Conservation (phyloP, 2,888 invertebrate genomes). For the Venustoraphidia nigricollis region DNA sequence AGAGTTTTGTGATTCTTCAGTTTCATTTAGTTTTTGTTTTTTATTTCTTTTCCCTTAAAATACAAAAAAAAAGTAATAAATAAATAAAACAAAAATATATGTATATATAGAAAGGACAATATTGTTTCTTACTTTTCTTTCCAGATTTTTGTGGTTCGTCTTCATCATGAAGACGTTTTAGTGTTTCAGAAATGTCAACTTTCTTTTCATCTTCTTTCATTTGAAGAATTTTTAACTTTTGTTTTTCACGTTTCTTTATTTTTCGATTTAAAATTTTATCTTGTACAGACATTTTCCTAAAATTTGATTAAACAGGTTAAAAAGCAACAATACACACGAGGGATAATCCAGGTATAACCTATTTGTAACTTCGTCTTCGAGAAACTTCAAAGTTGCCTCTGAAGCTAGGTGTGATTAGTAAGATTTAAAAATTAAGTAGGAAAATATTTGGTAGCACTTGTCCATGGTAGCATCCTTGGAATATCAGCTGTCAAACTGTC, state of each 20-base stretch:
- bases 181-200: slow-evolving; percentile 10
- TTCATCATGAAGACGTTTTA: background rate
- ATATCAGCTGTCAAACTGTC: too few relatives aligned
- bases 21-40: slow-evolving; percentile 17
- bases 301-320: background rate
- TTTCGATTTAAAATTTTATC: slow-evolving; percentile 62
- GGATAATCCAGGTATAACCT: too few relatives aligned
- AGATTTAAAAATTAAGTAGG: too few relatives aligned
- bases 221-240: slow-evolving; percentile 42
- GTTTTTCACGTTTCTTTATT: slow-evolving; percentile 62
- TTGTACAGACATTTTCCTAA: slow-evolving; percentile 37
- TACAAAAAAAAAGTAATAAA: too few relatives aligned
- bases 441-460: too few relatives aligned
- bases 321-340: background rate
- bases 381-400: too few relatives aligned
- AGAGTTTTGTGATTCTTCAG: slow-evolving; percentile 12
- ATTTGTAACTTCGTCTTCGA: too few relatives aligned
- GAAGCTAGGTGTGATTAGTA: too few relatives aligned
- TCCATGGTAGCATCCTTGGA: too few relatives aligned
- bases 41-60: slow-evolving; percentile 6
- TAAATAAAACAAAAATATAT: background rate
- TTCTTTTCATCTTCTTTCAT: slow-evolving; percentile 33
- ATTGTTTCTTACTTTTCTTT: background rate
- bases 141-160: background rate
- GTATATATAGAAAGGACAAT: background rate